These are phyloP conservation scores for Shargacucullia verbasci DNA, from an alignment of 2,888 invertebrate genomes.

Conservation along the genomic window DNA sequence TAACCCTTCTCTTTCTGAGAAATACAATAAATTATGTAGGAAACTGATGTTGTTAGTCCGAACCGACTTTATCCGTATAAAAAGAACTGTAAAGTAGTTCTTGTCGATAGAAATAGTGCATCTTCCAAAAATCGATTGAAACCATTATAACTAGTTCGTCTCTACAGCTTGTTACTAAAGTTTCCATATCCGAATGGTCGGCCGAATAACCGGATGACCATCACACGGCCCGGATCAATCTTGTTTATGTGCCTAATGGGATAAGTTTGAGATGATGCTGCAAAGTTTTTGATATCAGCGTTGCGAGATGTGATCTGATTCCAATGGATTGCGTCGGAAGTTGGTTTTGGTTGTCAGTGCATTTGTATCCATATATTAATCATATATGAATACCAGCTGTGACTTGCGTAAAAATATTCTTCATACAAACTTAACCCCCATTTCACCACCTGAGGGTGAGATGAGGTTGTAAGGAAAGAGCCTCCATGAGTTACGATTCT, in stretches of 20 bases:
- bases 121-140: background rate
- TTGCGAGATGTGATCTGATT: constrained; percentile 14
- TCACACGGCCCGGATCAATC: constrained; percentile 47
- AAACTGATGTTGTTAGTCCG: too few species aligned
- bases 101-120: too few species aligned
- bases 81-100: too few species aligned
- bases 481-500: too few species aligned
- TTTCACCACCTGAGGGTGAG: too few species aligned
- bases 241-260: constrained; percentile 51
- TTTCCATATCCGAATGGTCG: constrained; percentile 34
- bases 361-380: background rate
- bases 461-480: too few species aligned
- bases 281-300: constrained; percentile 41
- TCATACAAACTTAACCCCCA: too few species aligned
- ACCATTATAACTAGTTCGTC: constrained; percentile 17
- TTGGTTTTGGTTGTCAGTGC: constrained; percentile 7
- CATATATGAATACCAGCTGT: too few species aligned
- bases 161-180: constrained; percentile 43
- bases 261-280: constrained; percentile 40
- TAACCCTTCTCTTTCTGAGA: too few species aligned
- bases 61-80: too few species aligned
- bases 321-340: constrained; percentile 22
- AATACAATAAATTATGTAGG: too few species aligned
- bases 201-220: constrained; percentile 44
- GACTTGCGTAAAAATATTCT: too few species aligned